Percentiles rank a stretch among this genome's conserved stretches.
These are phyloP conservation scores for Virgularia gustaviana DNA, from an alignment of 92 coral and sea anemone species.

Conservation along the genomic window DNA sequence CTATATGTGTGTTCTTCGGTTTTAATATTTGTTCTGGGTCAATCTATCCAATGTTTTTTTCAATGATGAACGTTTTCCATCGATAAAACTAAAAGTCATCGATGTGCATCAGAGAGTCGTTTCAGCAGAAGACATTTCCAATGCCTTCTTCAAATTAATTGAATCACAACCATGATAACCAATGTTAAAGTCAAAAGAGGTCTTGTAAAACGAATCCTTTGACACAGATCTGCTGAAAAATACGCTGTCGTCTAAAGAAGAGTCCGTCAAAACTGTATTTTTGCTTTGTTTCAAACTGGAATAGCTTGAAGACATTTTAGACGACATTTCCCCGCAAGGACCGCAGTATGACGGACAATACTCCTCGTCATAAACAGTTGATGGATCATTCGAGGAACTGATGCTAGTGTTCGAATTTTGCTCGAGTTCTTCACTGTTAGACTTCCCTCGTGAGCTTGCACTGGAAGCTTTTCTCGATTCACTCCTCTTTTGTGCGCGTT, in stretches of 20 bases:
- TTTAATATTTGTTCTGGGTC: no score
- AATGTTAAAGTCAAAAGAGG: slow-evolving; percentile 22
- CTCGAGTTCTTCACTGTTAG: slow-evolving; percentile 21
- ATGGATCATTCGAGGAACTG: slow-evolving; percentile 35
- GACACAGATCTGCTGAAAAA: slow-evolving; percentile 25
- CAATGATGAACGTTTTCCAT: neutral
- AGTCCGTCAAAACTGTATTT: slow-evolving; percentile 26
- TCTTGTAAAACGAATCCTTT: slow-evolving; percentile 28
- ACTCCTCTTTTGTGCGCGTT: neutral
- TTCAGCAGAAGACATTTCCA: slow-evolving; percentile 35
- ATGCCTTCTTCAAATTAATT: slow-evolving; percentile 19
- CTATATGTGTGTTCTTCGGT: no score
- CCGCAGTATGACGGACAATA: slow-evolving; percentile 24
- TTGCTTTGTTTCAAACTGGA: slow-evolving; percentile 31
- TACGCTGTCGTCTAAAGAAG: slow-evolving; percentile 17
- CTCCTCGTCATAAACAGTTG: slow-evolving; percentile 29
- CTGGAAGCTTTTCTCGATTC: slow-evolving; percentile 5
- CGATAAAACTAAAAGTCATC: no score
- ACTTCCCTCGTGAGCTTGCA: slow-evolving; percentile 19
- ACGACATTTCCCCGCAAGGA: slow-evolving; percentile 22
- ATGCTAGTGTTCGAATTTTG: slow-evolving; percentile 28
- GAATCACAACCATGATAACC: slow-evolving; percentile 39
- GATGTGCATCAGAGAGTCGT: slow-evolving; percentile 35
- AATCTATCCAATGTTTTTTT: neutral
- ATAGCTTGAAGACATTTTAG: slow-evolving; percentile 11